A percentile compares a stretch with the other conserved stretches of the same genome.
Evolutionary conservation across 2,888 invertebrate species (phyloP).

Genomic region (Temnothorax ravouxi): DNA sequence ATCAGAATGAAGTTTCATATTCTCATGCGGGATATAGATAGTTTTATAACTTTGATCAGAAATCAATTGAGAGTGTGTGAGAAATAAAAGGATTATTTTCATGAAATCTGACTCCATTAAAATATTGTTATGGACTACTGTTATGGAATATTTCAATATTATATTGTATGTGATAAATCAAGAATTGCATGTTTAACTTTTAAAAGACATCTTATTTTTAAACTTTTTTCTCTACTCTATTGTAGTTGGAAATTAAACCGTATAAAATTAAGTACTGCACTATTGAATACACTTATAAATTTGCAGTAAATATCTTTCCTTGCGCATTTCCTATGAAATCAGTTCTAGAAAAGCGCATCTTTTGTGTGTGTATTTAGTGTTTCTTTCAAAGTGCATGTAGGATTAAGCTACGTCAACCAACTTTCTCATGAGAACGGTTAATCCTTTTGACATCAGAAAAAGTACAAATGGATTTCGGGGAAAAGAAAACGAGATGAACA

Average conservation of each 20-base stretch:
- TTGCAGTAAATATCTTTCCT: neutral
- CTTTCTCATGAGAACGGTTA: constrained; percentile 65
- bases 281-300: neutral
- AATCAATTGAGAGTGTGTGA: neutral
- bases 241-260: neutral
- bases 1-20: neutral
- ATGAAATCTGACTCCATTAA: neutral
- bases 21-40: neutral
- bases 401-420: neutral
- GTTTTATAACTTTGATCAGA: neutral
- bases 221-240: neutral
- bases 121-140: neutral
- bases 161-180: neutral
- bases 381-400: neutral
- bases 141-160: too few relatives aligned
- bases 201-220: neutral
- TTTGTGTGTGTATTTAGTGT: neutral
- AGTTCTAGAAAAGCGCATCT: neutral
- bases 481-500: constrained; percentile 61
- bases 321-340: neutral
- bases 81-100: neutral
- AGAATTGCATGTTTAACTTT: neutral
- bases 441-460: constrained; percentile 69
- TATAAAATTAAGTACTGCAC: neutral
- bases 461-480: constrained; percentile 62